Evolutionary conservation across 2,797 vertebrate species (phyloP).

Genomic region (Melanotaenia pygmaea): DNA sequence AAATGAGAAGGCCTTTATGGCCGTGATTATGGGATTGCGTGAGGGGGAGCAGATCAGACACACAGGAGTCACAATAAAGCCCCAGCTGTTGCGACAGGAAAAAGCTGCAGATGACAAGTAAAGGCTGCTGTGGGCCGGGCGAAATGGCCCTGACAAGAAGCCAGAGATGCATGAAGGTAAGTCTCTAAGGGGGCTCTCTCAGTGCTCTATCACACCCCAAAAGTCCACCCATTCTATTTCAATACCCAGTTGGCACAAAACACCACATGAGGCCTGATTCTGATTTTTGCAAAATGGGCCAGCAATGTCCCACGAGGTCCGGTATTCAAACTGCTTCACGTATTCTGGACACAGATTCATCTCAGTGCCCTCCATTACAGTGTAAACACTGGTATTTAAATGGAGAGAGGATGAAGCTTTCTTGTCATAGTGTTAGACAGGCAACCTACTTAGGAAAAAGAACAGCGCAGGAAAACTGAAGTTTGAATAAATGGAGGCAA

Average conservation of each 20-base stretch:
- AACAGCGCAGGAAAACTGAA: slow-evolving; percentile 41
- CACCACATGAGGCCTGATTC: slow-evolving; percentile 66
- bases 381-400: slow-evolving; percentile 27
- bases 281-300: slow-evolving; percentile 62
- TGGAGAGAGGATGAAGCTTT: slow-evolving; percentile 24
- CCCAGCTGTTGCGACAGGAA: slow-evolving; percentile 73
- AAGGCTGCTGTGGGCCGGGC: slow-evolving; percentile 48
- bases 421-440: slow-evolving; percentile 39
- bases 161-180: slow-evolving; percentile 21
- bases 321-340: slow-evolving; percentile 19
- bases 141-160: slow-evolving; percentile 27
- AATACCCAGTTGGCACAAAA: slow-evolving; percentile 57
- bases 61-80: slow-evolving; percentile 59
- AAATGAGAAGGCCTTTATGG: slow-evolving; percentile 69
- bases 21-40: slow-evolving; percentile 46
- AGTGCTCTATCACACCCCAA: slow-evolving; percentile 18
- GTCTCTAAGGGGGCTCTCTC: slow-evolving; percentile 35
- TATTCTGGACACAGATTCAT: slow-evolving; percentile 37
- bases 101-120: slow-evolving; percentile 54
- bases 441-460: slow-evolving; percentile 64
- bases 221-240: slow-evolving; percentile 30
- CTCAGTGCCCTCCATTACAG: slow-evolving; percentile 31
- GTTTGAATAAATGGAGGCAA: slow-evolving; percentile 60
- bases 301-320: slow-evolving; percentile 47
- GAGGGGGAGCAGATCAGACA: slow-evolving; percentile 43